Percentiles rank a stretch among this genome's conserved stretches.
These are phyloP conservation scores for Dynastes hyllus DNA, from an alignment of 2,888 invertebrate species.

Conservation along the genomic window DNA sequence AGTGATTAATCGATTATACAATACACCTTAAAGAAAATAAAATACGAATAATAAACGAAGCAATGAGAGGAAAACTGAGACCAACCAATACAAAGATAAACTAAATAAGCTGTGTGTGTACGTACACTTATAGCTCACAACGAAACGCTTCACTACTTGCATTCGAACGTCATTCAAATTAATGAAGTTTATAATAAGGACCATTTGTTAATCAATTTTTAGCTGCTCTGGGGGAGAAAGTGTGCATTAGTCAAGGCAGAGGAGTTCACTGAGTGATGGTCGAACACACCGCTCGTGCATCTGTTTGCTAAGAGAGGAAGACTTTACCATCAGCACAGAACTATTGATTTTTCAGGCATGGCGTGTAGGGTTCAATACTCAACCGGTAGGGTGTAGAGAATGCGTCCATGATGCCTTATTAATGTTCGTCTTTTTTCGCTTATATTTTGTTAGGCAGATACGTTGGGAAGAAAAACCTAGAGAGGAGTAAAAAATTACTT, in stretches of 20 bases:
- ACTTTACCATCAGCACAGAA: conserved; percentile 9
- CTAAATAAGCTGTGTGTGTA: not conserved
- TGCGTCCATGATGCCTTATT: not conserved
- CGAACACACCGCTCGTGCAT: conserved; percentile 6
- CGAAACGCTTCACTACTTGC: not conserved
- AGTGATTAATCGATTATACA: not conserved
- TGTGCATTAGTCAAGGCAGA: conserved; percentile 4
- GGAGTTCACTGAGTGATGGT: conserved; percentile 19
- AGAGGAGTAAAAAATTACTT: too few relatives aligned
- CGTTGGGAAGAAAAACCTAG: too few relatives aligned
- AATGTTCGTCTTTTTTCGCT: not conserved
- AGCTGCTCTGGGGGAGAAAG: not conserved
- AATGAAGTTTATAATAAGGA: conserved; percentile 33
- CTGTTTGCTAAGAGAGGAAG: conserved; percentile 25
- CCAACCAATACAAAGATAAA: not conserved
- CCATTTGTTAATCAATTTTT: conserved; percentile 28
- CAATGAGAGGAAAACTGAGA: not conserved
- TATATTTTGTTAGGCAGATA: too few relatives aligned
- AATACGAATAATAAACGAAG: not conserved
- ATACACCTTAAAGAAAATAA: not conserved
- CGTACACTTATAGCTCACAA: too few relatives aligned
- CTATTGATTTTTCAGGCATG: conserved; percentile 26
- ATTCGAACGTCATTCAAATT: not conserved
- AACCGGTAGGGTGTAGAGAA: not conserved
- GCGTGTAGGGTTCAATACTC: not conserved